Percentiles rank a stretch among this genome's conserved stretches.
Conservation (phyloP, 1,140 invertebrate genomes). For the Pantala flavescens region DNA sequence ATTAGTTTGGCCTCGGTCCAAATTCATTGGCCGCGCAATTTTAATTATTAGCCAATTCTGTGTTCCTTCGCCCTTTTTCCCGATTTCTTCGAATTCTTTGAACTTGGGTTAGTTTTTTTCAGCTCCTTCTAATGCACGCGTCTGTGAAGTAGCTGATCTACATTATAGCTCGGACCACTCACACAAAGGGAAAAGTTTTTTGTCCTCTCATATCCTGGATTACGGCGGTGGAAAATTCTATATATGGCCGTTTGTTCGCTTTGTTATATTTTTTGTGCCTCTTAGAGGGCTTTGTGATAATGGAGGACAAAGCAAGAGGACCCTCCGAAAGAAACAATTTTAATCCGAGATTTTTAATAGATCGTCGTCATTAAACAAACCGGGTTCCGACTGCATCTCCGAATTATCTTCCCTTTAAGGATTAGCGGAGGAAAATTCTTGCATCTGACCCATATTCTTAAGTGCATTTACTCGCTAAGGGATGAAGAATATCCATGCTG, state of each 20-base stretch:
- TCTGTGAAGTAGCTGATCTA: background rate
- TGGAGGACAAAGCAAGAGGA: background rate
- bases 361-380: no score
- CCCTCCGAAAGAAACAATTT: background rate
- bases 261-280: no score
- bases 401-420: no score
- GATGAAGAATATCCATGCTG: no score
- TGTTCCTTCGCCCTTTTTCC: no score
- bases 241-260: background rate
- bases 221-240: background rate
- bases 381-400: no score
- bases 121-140: background rate
- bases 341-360: background rate
- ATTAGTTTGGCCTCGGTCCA: background rate
- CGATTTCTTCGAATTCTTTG: no score
- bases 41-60: background rate
- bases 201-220: background rate
- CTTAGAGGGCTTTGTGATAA: background rate
- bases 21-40: background rate
- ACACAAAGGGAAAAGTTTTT: background rate
- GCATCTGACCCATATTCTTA: no score
- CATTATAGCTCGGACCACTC: background rate
- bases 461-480: no score
- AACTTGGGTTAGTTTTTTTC: background rate
- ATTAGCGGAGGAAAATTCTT: no score